These are phyloP conservation scores for Syrmaticus mikado DNA, from an alignment of 2,113 vertebrate genomes.

Conservation along the genomic window DNA sequence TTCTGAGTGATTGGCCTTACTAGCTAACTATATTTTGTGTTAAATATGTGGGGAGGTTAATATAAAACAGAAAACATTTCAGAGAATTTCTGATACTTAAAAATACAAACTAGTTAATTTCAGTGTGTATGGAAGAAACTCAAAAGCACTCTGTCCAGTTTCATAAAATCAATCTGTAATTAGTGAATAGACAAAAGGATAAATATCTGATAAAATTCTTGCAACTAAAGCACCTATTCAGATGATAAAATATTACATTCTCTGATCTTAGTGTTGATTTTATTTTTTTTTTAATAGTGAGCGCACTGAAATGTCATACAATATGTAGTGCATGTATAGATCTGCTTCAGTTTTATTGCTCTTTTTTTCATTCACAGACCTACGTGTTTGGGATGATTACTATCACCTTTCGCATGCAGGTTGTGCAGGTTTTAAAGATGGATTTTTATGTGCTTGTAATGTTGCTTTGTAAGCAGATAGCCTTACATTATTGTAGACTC, in stretches of 20 bases:
- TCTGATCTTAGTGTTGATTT: background rate
- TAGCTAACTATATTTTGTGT: background rate
- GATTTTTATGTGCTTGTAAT: background rate
- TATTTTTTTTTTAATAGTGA: background rate
- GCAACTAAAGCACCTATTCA: background rate
- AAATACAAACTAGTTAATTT: background rate
- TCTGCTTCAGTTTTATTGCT: background rate
- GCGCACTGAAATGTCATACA: background rate
- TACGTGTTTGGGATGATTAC: background rate
- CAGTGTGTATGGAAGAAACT: background rate
- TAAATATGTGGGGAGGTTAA: background rate
- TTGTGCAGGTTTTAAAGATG: background rate
- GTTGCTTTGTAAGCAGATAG: background rate
- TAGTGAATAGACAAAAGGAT: background rate
- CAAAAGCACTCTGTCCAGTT: background rate
- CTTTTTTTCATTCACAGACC: background rate
- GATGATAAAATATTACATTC: background rate
- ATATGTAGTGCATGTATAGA: background rate
- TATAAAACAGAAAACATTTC: background rate
- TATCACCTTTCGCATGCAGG: background rate
- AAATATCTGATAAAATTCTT: background rate
- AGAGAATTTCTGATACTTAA: background rate
- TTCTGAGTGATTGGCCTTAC: background rate
- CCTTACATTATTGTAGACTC: background rate
- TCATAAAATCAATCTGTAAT: background rate